Evolutionary conservation across 2,113 vertebrate species (phyloP), one percentile per base, ranked within the genome.

Genomic region (Tyto alba): DNA sequence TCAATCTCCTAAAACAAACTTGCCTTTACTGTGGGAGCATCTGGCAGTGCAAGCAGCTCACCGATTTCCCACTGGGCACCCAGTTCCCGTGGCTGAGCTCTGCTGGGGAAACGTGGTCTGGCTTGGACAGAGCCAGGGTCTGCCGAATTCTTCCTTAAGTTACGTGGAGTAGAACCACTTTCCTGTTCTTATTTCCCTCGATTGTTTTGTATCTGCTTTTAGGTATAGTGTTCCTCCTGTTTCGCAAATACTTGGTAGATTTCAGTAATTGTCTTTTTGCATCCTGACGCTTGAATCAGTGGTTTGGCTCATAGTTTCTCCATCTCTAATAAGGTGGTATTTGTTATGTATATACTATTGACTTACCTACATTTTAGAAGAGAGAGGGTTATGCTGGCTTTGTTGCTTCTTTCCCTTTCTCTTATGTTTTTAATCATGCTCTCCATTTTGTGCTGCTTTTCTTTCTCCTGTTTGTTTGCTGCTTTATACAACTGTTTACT

Each of bases 51-150:
- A 63, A 55, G 38, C 52, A 72, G 47, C 75, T 74, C 41, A 23
- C 30, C 0, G 7, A 3, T 80, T 83, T 77, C 8, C 6, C 18
- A 7, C 7, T 1, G 0, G 16, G 38, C 36, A 38, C 6, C 7
- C 53, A 56, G 4, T 78, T 91, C 27, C 36, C 6, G 8, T 27
- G 27, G 66, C 59, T 53, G 69, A 75, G 38, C 26, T 53, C 14
- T 73, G 21, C 43, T 53, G 41, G 38, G 52, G 43, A 74, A 41
- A 34, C 1, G 0, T 34, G 72, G 52, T 15, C 1, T 1, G 55
- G 29, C 17, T 53, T 40, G 57, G 69, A 68, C 36, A 56, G n/a
- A 62, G 43, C 8, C 10, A 13, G 68, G 40, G 82, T 75, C 73
- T 89, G 41, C 43, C 0, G 0, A 82, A 41, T 72, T 20, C 30